Evolutionary conservation across 2,797 vertebrate genomes (phyloP).

Genomic region (Micrastur ruficollis): DNA sequence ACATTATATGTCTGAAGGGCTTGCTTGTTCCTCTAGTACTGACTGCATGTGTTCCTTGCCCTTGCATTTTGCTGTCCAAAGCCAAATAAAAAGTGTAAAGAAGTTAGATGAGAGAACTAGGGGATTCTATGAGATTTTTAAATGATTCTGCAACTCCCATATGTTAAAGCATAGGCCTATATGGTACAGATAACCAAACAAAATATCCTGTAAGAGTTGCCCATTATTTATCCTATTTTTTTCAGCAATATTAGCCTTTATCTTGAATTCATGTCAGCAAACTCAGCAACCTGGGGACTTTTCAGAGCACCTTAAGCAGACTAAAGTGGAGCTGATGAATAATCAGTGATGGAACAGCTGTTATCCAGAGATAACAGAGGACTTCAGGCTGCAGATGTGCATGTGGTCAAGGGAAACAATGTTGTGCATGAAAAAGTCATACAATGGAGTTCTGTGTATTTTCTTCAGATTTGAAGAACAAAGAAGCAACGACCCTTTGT

Average conservation of each 20-base stretch:
- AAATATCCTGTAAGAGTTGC: neutral
- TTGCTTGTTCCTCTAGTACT: neutral
- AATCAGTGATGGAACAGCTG: slow-evolving; percentile 65
- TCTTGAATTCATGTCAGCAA: neutral
- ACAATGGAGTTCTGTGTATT: slow-evolving; percentile 63
- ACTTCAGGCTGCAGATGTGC: slow-evolving; percentile 65
- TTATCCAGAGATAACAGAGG: slow-evolving; percentile 63
- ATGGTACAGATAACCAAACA: neutral
- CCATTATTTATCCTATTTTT: neutral
- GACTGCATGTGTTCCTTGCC: neutral
- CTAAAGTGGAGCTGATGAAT: slow-evolving; percentile 51
- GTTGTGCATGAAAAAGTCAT: slow-evolving; percentile 43
- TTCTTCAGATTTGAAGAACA: slow-evolving; percentile 61
- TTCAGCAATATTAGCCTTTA: neutral
- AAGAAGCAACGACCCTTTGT: slow-evolving; percentile 44
- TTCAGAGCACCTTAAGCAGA: slow-evolving; percentile 55
- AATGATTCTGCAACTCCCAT: neutral
- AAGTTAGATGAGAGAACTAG: neutral
- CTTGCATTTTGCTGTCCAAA: neutral
- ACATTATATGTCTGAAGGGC: neutral
- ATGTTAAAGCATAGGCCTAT: neutral
- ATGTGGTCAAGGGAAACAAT: slow-evolving; percentile 48
- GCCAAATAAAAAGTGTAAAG: neutral
- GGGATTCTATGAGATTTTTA: neutral
- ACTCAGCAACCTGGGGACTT: neutral